Evolutionary conservation across 2,797 vertebrate genomes (phyloP), one percentile per base, ranked within the genome.

Genomic region (Neosilurus mollespiculum): DNA sequence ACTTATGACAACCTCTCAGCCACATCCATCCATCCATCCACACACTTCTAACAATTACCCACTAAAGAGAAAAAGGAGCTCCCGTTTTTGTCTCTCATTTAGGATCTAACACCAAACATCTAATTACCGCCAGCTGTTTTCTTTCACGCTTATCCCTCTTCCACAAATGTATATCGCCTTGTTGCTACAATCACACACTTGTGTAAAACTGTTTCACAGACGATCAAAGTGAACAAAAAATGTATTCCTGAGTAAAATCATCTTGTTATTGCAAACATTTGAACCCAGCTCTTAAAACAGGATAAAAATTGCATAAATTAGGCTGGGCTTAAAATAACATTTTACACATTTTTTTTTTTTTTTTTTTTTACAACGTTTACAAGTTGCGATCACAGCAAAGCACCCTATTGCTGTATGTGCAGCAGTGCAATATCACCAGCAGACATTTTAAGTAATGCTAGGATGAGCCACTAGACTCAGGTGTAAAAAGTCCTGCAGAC

Each of bases 51-150:
- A 72, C 83, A 87, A 83, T 73, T 85, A 66, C 78, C 58, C 72
- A 59, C 79, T 15, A 43, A 83, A 64, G 37, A 62, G 22, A 43
- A 58, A 30, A 30, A 2, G 30, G 30, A 30, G 79, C 62, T 54
- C 73, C 70, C 76, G 62, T 71, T 34, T 83, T 34, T 61, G 43
- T 58, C 82, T 81, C 81, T 86, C 72, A 80, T 84, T 87, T 86
- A 87, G 84, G 84, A 87, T 86, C 80, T 87, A 86, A 86, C 84
- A 87, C 82, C 53, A 81, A 83, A 65, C 73, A 62, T 34, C 81
- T 86, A 84, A 87, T 82, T 86, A 81, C 84, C 30, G 16, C 61
- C 77, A 72, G 16, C 18, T 34, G 22, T 49, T 15, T 75, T 59
- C 20, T 62, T 65, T 54, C 43, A 83, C 20, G 0, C 64, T 67